Percentiles rank a stretch among this genome's conserved stretches.
Evolutionary conservation across 2,888 invertebrate species (phyloP).

Genomic region (Heliconius charithonia): DNA sequence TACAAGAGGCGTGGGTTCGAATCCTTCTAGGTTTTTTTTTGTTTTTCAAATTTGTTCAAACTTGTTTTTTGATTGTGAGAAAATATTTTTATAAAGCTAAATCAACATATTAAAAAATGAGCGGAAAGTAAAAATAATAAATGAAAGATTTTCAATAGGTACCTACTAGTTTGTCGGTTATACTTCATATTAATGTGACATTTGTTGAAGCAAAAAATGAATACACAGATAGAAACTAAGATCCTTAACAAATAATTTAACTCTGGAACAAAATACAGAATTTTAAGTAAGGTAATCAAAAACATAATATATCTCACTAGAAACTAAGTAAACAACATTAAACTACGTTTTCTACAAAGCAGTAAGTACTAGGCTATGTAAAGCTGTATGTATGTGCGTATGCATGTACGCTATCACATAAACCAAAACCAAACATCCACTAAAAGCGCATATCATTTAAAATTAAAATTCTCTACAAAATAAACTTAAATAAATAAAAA

Average conservation of each 20-base stretch:
- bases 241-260: too few relatives aligned
- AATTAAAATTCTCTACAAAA: constrained; percentile 24
- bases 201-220: neutral
- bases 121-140: neutral
- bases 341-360: neutral
- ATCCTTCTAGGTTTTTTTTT: neutral
- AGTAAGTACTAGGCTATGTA: neutral
- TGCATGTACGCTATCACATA: neutral
- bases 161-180: too few relatives aligned
- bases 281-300: neutral
- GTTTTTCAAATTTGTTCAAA: too few relatives aligned
- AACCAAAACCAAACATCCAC: constrained; percentile 1
- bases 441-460: constrained; percentile 26
- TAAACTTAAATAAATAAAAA: constrained; percentile 2
- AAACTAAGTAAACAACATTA: neutral
- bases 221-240: too few relatives aligned
- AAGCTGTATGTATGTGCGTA: neutral
- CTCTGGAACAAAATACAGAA: neutral
- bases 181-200: neutral
- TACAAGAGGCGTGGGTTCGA: neutral
- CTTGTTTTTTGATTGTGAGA: neutral
- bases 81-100: neutral
- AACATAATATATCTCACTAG: neutral
- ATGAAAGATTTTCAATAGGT: neutral
- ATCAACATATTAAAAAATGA: neutral